Percentiles rank a stretch among this genome's conserved stretches.
Evolutionary conservation across 2,888 invertebrate species (phyloP).

Genomic region (Chaetoderma sp.): DNA sequence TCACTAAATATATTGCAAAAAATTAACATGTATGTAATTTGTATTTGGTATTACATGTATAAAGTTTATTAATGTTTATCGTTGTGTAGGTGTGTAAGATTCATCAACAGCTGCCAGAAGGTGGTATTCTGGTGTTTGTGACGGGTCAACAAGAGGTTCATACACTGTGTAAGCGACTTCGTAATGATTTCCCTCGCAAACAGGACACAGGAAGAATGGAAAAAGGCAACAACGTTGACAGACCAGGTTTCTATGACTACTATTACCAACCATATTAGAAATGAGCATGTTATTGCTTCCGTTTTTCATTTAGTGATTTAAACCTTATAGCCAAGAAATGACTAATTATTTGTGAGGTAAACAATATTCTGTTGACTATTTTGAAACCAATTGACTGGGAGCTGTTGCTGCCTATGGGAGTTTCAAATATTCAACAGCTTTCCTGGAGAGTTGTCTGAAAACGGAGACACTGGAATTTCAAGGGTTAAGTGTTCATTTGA

Average conservation of each 20-base stretch:
- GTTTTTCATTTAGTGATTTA: too few species aligned
- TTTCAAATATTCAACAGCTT: too few species aligned
- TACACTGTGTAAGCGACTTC: conserved; percentile 77
- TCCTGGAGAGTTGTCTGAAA: too few species aligned
- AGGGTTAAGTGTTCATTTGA: too few species aligned
- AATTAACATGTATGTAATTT: background rate
- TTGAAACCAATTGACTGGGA: too few species aligned
- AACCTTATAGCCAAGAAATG: too few species aligned
- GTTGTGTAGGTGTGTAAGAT: conserved; percentile 83
- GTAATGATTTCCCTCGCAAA: conserved; percentile 70
- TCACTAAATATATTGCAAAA: too few species aligned
- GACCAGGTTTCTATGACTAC: background rate
- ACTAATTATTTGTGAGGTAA: too few species aligned
- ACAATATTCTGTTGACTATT: too few species aligned
- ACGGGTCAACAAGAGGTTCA: conserved; percentile 94
- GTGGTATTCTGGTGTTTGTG: conserved; percentile 95
- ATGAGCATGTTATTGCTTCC: background rate
- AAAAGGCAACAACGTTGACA: background rate
- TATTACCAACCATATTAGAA: background rate
- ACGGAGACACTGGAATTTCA: too few species aligned
- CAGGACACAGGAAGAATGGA: too few species aligned
- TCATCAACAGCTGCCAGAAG: conserved; percentile 89
- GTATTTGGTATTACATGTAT: background rate
- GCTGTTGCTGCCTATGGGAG: too few species aligned
- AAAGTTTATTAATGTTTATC: background rate